A percentile compares a stretch with the other conserved stretches of the same genome.
These are phyloP conservation scores for Enteromius paludinosus DNA, from an alignment of 2,797 vertebrate genomes.

Conservation along the genomic window DNA sequence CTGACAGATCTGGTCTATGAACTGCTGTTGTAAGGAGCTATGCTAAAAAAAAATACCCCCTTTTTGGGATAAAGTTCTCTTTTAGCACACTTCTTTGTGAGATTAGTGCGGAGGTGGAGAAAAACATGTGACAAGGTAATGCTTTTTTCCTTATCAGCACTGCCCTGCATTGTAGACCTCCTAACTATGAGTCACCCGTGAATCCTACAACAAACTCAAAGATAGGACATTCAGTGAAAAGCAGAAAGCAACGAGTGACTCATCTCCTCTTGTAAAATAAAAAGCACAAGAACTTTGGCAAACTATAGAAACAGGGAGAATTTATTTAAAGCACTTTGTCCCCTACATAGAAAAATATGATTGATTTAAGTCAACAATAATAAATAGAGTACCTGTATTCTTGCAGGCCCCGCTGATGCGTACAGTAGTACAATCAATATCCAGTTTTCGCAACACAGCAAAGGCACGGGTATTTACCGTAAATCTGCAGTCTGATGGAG, in stretches of 20 bases:
- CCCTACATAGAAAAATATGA: slow-evolving; percentile 86
- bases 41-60: not conserved
- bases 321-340: slow-evolving; percentile 85
- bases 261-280: slow-evolving; percentile 13
- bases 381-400: slow-evolving; percentile 79
- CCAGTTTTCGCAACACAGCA: slow-evolving; percentile 82
- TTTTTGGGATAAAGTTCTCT: not conserved
- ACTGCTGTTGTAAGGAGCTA: not conserved
- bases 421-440: slow-evolving; percentile 83
- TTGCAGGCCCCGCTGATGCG: slow-evolving; percentile 73
- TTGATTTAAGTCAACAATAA: slow-evolving; percentile 83
- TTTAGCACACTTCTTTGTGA: slow-evolving; percentile 1
- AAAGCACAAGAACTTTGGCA: slow-evolving; percentile 44
- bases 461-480: slow-evolving; percentile 84
- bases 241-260: slow-evolving; percentile 9
- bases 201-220: slow-evolving; percentile 7
- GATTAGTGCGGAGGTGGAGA: slow-evolving; percentile 19
- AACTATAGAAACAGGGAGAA: slow-evolving; percentile 73
- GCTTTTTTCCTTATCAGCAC: slow-evolving; percentile 13
- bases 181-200: slow-evolving; percentile 32
- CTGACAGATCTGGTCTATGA: not conserved
- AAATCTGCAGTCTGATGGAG: slow-evolving; percentile 71
- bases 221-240: not conserved
- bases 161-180: not conserved
- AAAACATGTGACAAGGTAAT: not conserved